Base-by-base conservation (phyloP, 1,140 invertebrate genomes). In the Papilio dardanus region DNA sequence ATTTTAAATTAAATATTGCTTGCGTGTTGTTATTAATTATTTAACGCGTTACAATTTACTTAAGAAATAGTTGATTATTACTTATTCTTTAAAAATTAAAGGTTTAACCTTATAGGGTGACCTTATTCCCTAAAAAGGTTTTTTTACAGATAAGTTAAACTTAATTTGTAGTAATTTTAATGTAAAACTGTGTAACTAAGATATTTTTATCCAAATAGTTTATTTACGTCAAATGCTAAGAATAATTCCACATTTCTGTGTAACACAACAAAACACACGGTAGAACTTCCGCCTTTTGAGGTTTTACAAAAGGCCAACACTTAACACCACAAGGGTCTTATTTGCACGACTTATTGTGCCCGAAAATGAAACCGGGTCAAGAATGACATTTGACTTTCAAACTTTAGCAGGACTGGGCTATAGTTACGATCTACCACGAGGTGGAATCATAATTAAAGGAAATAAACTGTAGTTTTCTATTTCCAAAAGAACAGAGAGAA, bases 341-440 rank as follows among this genome's bases (percentile, higher is more conserved):
- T 62, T 62, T 62, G 54, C 54, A 24, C 54, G 12, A 62, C 54
- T 62, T 62, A 62, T 62, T 28, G 54, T 62, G 54, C 54, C 12
- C 54, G 3, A 62, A 62, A 62, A 28, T 16, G 24, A 62, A 62
- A 62, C 54, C 24, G 54, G 54, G 54, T 62, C 54, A 62, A 62
- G 24, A 62, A 62, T 62, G 54, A 62, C 24, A 62, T 30, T 62
- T 62, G 21, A 62, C 54, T 62, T 58, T 58, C 6, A 19, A 3
- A 62, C 54, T 28, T 62, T 28, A 14, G 21, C 0, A 62, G 54
- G 50, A 54, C 50, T 42, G 40, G 42, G n/a, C 42, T 46, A 46
- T 46, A 46, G 16, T 7, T 19, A 19, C 42, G 42, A n/a, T n/a
- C n/a, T 46, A 46, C 16, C 42, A n/a, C 6, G 16, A 46, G 42